Base-by-base conservation (phyloP, 2,113 vertebrate species). In the Hydrochoerus hydrochaeris region DNA sequence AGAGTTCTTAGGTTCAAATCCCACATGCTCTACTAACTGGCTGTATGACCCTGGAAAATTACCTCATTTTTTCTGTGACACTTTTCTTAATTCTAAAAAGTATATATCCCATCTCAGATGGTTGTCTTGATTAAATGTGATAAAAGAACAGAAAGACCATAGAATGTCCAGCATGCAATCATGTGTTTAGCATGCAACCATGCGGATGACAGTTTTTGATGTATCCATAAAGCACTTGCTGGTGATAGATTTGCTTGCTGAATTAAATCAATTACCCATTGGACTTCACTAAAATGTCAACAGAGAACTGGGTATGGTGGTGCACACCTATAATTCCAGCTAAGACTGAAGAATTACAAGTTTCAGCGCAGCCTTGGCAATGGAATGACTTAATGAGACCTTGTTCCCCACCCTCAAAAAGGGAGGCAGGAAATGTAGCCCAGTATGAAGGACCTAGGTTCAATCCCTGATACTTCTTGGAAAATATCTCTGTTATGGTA, bases 131-230 rank as follows among this genome's bases (percentile, higher is more conserved):
- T 22, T 30, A 58, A 81, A 49, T 19, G 19, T 75, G 90, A 35
- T 19, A 13, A 30, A 46, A 13, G 20, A 88, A 35, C 13, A n/a
- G 19, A 32, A 28, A 58, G 57, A 54, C 8, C 0, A 30, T 1
- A 32, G n/a, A 10, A 11, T 13, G 30, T n/a, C n/a, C n/a, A n/a
- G n/a, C n/a, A n/a, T n/a, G n/a, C n/a, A n/a, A n/a, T n/a, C n/a
- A n/a, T n/a, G 44, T 38, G 2, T 28, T 38, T 24, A 14, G 1
- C 32, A 16, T 2, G 0, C 30, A 10, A 38, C 9, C 7, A 0
- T 17, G 22, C 6, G 14, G 13, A 30, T 3, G 75, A n/a, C 8
- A 20, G 16, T 20, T 62, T 62, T 30, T 7, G 4, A 5, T 20
- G 60, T 3, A 32, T 20, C n/a, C 46, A 7, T n/a, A 71, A 26